Conservation (phyloP, 2,797 vertebrate genomes). For the Typhlichthys eigenmanni region DNA sequence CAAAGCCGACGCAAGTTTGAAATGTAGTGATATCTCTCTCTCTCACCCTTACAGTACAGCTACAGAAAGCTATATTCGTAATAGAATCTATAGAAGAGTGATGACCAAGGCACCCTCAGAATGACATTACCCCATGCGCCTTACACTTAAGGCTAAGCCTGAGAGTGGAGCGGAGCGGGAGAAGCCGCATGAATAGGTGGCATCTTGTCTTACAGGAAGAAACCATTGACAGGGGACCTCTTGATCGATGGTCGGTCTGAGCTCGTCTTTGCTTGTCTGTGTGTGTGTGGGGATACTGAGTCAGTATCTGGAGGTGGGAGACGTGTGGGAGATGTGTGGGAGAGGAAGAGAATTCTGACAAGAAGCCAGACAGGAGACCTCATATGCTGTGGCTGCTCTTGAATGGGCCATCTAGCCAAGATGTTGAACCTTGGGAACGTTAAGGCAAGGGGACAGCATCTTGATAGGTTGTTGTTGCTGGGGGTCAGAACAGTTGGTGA, state of each 20-base stretch:
- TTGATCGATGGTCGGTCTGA: conserved; percentile 39
- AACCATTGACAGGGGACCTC: conserved; percentile 39
- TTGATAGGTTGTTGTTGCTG: conserved; percentile 7
- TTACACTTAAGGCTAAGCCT: conserved; percentile 10
- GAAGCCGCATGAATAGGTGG: conserved; percentile 18
- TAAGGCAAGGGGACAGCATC: conserved; percentile 35
- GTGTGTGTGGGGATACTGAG: conserved; percentile 18
- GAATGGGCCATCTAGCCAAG: conserved; percentile 46
- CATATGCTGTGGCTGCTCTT: conserved; percentile 49
- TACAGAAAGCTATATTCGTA: background rate
- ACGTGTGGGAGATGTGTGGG: background rate
- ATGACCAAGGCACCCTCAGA: background rate
- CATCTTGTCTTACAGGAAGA: conserved; percentile 51
- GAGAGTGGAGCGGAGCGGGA: background rate
- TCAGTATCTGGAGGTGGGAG: conserved; percentile 35
- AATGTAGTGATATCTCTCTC: too few relatives aligned
- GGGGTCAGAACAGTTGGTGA: conserved; percentile 15
- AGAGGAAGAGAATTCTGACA: conserved; percentile 68
- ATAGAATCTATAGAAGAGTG: background rate
- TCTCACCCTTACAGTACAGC: too few relatives aligned
- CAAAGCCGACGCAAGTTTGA: background rate
- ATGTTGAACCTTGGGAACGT: conserved; percentile 38
- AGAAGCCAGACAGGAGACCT: conserved; percentile 51
- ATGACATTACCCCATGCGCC: background rate
- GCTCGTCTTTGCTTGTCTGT: conserved; percentile 16